Conservation (phyloP, 2,113 vertebrate species). For the Aegithalos caudatus region DNA sequence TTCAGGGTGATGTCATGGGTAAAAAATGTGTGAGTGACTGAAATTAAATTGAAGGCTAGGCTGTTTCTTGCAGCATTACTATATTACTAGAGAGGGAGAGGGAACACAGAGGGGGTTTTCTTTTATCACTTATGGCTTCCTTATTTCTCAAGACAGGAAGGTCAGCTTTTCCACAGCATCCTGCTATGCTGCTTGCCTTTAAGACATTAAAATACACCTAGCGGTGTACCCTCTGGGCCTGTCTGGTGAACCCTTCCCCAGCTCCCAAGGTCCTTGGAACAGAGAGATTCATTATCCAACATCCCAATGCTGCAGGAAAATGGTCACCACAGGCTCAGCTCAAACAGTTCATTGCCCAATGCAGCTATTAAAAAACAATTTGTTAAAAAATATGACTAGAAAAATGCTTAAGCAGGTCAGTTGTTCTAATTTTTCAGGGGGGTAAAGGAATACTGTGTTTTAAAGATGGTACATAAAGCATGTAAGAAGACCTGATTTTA, state of each 20-base stretch:
- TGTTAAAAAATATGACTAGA: slow-evolving; percentile 1
- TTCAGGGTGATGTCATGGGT: slow-evolving; percentile 1
- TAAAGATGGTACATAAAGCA: background rate
- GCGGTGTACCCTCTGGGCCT: background rate
- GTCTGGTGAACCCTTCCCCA: background rate
- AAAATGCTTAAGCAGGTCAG: slow-evolving; percentile 23
- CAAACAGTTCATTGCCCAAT: background rate
- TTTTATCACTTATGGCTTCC: background rate
- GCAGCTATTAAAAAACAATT: slow-evolving; percentile 36
- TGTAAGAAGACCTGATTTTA: slow-evolving; percentile 14
- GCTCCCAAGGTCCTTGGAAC: background rate
- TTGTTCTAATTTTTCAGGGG: background rate
- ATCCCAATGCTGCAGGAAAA: background rate
- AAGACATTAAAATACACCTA: slow-evolving; percentile 21
- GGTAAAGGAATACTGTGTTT: background rate
- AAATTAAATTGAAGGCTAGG: slow-evolving; percentile 3
- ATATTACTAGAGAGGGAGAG: background rate
- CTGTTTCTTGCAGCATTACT: background rate
- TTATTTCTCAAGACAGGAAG: background rate
- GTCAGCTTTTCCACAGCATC: background rate
- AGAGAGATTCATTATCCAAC: background rate
- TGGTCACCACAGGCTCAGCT: background rate
- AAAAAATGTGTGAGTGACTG: background rate
- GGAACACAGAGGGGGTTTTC: background rate
- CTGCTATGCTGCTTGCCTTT: background rate